These are phyloP conservation scores for Rotaria macrura DNA, from an alignment of 2,888 invertebrate genomes.

Conservation along the genomic window DNA sequence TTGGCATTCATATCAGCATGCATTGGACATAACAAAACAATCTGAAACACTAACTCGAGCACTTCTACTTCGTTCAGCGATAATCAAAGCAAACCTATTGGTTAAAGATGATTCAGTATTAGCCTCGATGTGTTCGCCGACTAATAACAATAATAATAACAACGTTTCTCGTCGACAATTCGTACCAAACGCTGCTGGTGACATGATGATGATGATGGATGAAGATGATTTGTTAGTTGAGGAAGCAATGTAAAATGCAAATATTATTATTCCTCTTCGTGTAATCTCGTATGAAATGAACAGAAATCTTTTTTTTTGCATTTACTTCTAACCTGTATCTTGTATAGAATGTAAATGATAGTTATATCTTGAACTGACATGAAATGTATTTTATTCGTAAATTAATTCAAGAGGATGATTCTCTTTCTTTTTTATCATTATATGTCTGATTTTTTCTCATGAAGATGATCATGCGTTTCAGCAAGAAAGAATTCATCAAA, in stretches of 20 bases:
- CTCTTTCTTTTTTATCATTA: neutral
- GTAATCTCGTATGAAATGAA: neutral
- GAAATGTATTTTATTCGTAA: neutral
- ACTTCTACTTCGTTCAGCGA: constrained; percentile 50
- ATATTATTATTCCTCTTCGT: neutral
- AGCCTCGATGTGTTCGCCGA: neutral
- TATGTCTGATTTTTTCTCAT: neutral
- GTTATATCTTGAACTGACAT: neutral
- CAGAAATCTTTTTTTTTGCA: neutral
- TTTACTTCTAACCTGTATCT: neutral
- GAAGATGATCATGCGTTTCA: neutral
- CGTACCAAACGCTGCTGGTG: neutral
- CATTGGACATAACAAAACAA: constrained; percentile 76
- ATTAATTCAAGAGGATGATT: neutral
- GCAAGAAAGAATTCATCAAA: neutral
- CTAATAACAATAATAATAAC: neutral
- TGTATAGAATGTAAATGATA: neutral
- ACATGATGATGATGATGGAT: neutral
- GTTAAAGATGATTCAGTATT: neutral
- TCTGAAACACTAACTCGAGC: constrained; percentile 80
- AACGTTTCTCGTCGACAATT: neutral
- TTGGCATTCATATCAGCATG: constrained; percentile 82
- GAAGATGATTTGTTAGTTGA: neutral
- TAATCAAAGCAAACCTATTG: constrained; percentile 25
- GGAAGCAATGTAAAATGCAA: neutral